Evolutionary conservation across 2,113 vertebrate genomes (phyloP), one percentile per base, ranked within the genome.

Genomic region (Oncorhynchus gorbuscha): DNA sequence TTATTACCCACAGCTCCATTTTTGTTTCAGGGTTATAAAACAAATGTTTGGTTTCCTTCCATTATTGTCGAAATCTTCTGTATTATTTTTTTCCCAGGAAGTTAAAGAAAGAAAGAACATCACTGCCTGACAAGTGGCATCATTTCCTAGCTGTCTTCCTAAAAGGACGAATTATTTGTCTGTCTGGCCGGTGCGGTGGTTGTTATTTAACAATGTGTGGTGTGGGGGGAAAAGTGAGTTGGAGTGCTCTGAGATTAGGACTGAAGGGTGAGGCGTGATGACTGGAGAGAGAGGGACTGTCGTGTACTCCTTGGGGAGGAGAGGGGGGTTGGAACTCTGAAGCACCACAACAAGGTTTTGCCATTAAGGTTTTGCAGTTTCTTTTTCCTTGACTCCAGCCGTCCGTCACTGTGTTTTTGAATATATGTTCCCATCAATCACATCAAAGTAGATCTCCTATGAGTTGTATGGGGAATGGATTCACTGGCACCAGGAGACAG

Each of bases 331-430:
- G 49, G 49, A 16, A 55, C 49, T 16, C 49, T 82, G 81, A 86
- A 84, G 85, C 80, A 69, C 79, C 72, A 51, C 85, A 89, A 89
- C 74, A 62, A 48, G 83, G 88, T 91, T 91, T 91, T 87, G 71
- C 76, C 81, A 88, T 93, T 84, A 82, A 62, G 48, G 65, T 39
- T 68, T 20, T n/a, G 61, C 75, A 59, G 61, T 84, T 80, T 80
- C 82, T 82, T 5, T 73, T 51, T 35, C 6, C 71, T 0, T 71
- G 35, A 45, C 13, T 68, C 20, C 3, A 49, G 65, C 9, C 65
- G 16, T 26, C 65, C 58, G 6, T 35, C 69, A 35, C 61, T 49
- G 39, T 86, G 72, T 78, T 64, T 62, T 48, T 81, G 72, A 77
- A 71, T 55, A 77, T 69, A 45, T 70, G 24, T 66, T 82, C 49